A percentile compares a stretch with the other conserved stretches of the same genome.
Conservation (phyloP, 2,888 invertebrate species). For the Pheosia tremula region DNA sequence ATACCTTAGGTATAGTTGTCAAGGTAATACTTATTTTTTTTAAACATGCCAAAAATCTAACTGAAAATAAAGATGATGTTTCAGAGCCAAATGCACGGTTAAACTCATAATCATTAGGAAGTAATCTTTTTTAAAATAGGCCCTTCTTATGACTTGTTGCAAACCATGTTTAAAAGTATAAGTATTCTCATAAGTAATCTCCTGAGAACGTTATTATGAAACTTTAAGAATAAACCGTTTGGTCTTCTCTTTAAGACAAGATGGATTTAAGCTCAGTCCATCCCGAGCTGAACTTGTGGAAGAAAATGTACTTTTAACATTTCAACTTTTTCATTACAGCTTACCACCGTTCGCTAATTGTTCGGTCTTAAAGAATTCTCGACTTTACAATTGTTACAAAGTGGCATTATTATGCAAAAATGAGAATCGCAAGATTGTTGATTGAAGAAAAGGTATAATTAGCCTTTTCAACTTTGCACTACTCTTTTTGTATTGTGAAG, state of each 20-base stretch:
- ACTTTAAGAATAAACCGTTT: not conserved
- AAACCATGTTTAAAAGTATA: too few relatives aligned
- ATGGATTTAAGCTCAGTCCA: not conserved
- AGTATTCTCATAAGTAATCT: too few relatives aligned
- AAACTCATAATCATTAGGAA: too few relatives aligned
- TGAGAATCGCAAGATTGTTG: conserved; percentile 24
- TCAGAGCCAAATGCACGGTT: too few relatives aligned
- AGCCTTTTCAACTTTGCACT: conserved; percentile 28
- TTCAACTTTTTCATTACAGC: conserved; percentile 34
- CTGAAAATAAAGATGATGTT: too few relatives aligned
- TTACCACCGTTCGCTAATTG: conserved; percentile 40
- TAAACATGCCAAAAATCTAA: too few relatives aligned
- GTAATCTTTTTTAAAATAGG: too few relatives aligned
- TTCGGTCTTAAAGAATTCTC: conserved; percentile 40
- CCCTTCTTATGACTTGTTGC: too few relatives aligned
- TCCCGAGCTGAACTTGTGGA: not conserved
- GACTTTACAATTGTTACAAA: conserved; percentile 35
- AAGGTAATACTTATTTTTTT: too few relatives aligned
- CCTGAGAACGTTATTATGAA: too few relatives aligned
- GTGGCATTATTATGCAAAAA: conserved; percentile 33
- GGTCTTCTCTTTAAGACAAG: not conserved
- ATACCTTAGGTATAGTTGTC: too few relatives aligned
- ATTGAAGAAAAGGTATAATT: conserved; percentile 38
- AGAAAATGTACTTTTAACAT: not conserved
- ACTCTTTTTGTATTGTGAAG: conserved; percentile 11